These are phyloP conservation scores for Barnardius zonarius DNA, from an alignment of 2,113 vertebrate genomes.

Conservation along the genomic window DNA sequence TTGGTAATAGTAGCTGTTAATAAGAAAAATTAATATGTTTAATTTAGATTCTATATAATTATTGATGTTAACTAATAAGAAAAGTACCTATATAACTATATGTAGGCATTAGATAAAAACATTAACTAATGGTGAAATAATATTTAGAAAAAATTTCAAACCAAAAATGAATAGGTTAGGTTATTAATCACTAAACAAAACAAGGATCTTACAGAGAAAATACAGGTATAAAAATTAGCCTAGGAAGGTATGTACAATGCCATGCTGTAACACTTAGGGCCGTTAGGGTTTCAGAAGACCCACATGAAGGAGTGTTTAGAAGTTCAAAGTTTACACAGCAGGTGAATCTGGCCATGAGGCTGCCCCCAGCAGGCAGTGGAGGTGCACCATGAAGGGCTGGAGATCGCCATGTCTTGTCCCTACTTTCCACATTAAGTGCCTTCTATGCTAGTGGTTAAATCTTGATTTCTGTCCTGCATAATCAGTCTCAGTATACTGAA, in stretches of 20 bases:
- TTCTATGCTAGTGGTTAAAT: background rate
- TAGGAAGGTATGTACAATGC: background rate
- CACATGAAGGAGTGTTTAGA: background rate
- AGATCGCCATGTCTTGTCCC: background rate
- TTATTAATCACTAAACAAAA: background rate
- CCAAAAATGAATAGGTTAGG: fast-evolving
- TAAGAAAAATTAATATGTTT: background rate
- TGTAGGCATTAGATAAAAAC: background rate
- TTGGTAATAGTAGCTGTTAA: background rate
- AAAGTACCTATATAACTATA: background rate
- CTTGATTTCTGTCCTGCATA: background rate
- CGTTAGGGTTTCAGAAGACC: background rate
- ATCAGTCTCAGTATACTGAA: background rate
- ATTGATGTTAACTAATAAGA: background rate
- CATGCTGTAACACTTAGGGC: background rate
- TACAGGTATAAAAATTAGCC: background rate
- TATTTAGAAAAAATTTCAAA: background rate
- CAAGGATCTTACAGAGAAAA: background rate
- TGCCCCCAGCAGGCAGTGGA: background rate
- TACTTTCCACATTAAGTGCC: background rate
- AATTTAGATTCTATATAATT: background rate
- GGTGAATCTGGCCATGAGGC: background rate
- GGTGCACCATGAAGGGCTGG: background rate
- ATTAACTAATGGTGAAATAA: background rate
- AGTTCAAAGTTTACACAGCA: background rate